Conservation (phyloP, 2,888 invertebrate genomes). For the Tenthredo notha region DNA sequence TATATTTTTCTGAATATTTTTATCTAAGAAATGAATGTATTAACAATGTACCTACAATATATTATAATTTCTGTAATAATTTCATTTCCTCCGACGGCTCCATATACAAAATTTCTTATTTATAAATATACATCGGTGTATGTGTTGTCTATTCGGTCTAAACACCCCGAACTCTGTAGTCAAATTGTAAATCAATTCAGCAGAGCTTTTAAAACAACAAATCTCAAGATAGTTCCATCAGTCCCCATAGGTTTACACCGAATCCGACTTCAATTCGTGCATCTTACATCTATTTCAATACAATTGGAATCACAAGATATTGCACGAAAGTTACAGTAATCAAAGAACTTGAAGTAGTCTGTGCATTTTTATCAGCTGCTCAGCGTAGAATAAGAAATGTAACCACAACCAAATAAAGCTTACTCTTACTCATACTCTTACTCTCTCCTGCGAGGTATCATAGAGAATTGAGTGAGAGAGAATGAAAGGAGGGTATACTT, state of each 20-base stretch:
- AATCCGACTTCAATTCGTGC: background rate
- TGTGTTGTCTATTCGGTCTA: background rate
- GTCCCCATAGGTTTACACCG: background rate
- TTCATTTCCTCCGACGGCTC: background rate
- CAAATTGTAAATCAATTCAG: background rate
- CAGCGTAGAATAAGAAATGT: background rate
- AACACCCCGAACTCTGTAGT: background rate
- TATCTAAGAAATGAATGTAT: slow-evolving; percentile 60
- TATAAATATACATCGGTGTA: background rate
- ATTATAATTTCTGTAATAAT: slow-evolving; percentile 48
- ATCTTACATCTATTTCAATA: background rate
- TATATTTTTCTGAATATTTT: slow-evolving; percentile 57
- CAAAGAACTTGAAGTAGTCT: background rate
- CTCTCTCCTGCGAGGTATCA: too few species aligned
- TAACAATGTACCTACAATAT: slow-evolving; percentile 46
- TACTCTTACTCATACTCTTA: too few species aligned
- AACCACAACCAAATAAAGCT: background rate
- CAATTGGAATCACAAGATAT: background rate
- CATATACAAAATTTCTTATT: background rate
- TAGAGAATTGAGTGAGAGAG: background rate
- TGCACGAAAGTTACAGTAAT: background rate
- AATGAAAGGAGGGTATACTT: background rate
- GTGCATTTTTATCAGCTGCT: background rate
- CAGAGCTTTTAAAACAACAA: background rate
- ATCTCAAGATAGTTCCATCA: background rate